These are phyloP conservation scores for Echinarachnius parma DNA, from an alignment of 53 echinoderm and acorn worm species.

Conservation along the genomic window DNA sequence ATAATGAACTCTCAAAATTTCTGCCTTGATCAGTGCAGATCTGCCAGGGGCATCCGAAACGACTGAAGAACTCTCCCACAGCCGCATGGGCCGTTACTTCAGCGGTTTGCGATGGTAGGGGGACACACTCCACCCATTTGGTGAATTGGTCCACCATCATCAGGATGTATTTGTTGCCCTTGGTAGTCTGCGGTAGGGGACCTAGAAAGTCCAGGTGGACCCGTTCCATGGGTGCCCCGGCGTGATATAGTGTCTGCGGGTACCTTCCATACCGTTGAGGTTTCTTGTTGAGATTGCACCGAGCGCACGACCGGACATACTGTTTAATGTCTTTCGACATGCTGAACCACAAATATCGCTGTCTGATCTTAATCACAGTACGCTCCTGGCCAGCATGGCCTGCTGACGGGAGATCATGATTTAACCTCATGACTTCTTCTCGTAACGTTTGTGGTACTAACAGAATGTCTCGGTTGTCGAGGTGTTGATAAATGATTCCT, in stretches of 20 bases:
- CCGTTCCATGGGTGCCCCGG: conserved; percentile 58
- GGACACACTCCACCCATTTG: no score
- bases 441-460: conserved; percentile 46
- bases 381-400: conserved; percentile 54
- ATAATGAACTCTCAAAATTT: no score
- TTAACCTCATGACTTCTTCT: conserved; percentile 21
- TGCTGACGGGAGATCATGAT: conserved; percentile 62
- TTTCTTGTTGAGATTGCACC: conserved; percentile 56
- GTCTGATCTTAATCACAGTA: conserved; percentile 26
- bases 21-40: no score
- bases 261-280: conserved; percentile 2
- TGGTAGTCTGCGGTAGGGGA: conserved; percentile 46
- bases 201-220: conserved; percentile 58
- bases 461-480: background rate
- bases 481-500: conserved; percentile 32
- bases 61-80: conserved; percentile 25
- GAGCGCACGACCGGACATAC: conserved; percentile 27
- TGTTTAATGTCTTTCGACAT: conserved; percentile 36
- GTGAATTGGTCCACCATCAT: conserved; percentile 65
- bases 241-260: conserved; percentile 41
- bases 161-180: conserved; percentile 49
- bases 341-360: conserved; percentile 50
- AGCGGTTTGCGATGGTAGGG: no score
- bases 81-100: no score
- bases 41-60: conserved; percentile 22